A percentile compares a stretch with the other conserved stretches of the same genome.
These are phyloP conservation scores for Cinclus cinclus DNA, from an alignment of 2,113 vertebrate genomes.

Conservation along the genomic window DNA sequence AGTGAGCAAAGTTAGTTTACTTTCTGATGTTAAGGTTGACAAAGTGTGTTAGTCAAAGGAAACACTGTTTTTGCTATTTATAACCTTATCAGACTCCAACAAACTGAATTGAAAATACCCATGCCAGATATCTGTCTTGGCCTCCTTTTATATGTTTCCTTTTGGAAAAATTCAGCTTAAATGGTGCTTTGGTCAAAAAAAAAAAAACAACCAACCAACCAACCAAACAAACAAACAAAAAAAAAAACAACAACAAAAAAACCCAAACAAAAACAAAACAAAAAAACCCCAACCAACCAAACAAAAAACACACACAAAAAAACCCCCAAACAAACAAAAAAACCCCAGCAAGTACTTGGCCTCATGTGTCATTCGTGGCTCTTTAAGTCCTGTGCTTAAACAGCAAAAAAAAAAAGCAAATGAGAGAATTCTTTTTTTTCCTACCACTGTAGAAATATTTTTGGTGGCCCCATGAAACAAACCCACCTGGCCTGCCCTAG, in stretches of 20 bases:
- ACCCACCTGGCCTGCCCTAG: not conserved
- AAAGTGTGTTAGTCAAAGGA: not conserved
- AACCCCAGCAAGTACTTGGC: too few relatives aligned
- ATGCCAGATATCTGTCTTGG: not conserved
- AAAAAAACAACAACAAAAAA: not conserved
- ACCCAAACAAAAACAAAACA: not conserved
- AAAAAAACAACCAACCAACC: not conserved
- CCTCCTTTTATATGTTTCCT: not conserved
- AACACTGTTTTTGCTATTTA: not conserved
- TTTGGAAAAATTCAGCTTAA: conserved; percentile 4
- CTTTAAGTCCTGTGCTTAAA: not conserved
- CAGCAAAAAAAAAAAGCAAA: not conserved
- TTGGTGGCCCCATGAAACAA: not conserved
- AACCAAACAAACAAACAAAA: too few relatives aligned
- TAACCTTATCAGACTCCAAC: not conserved
- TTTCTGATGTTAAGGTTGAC: not conserved
- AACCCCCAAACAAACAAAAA: not conserved
- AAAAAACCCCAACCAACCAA: too few relatives aligned
- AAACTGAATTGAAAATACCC: not conserved
- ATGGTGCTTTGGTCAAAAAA: not conserved
- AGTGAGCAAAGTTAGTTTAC: not conserved
- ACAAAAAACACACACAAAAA: not conserved
- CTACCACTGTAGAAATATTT: not conserved
- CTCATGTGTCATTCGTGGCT: not conserved
- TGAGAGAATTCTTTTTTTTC: not conserved